Base-by-base conservation (phyloP, 2,888 invertebrate species). In the Oscheius sp. region DNA sequence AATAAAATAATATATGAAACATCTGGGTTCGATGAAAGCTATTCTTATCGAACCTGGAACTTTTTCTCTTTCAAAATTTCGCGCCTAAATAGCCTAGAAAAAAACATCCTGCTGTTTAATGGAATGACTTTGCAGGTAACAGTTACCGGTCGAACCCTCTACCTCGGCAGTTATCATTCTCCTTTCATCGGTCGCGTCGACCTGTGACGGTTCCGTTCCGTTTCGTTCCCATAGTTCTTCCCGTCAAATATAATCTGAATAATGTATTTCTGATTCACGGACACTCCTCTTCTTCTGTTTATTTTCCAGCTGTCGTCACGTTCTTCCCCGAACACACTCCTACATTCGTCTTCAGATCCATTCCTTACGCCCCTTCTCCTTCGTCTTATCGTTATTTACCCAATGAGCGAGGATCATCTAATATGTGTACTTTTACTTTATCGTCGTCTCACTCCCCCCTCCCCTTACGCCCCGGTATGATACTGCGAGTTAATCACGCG, bases 161-260 rank as follows among this genome's bases (percentile, higher is more conserved):
- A 82, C 68, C 68, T 84, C 44, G 84, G 84, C 51, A 80, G 78
- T 24, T 84, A 80, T 69, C 62, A 62, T 17, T 30, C 47, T 14
- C 32, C 32, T 8, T 62, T 47, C 47, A 47, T 62, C 26, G 62
- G 17, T 4, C 22, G 20, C 47, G 62, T 62, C 22, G 47, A 62
- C 14, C 47, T 62, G 44, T 59, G 59, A 59, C 59, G 5, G 41
- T 59, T 26, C 26, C 59, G 59, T 28, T n/a, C 59, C 28, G 44
- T 41, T 59, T 59, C 44, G n/a, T n/a, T 17, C 59, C 59, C 28
- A 44, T 44, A 44, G 41, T 44, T 36, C 38, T 57, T 26, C 20
- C 12, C 22, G 20, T 59, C n/a, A n/a, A n/a, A n/a, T n/a, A n/a
- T n/a, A n/a, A 36, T 36, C 41, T 17, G 20, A 41, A 41, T 41